Conservation (phyloP, 2,113 vertebrate species). For the Coptodon rendalli region DNA sequence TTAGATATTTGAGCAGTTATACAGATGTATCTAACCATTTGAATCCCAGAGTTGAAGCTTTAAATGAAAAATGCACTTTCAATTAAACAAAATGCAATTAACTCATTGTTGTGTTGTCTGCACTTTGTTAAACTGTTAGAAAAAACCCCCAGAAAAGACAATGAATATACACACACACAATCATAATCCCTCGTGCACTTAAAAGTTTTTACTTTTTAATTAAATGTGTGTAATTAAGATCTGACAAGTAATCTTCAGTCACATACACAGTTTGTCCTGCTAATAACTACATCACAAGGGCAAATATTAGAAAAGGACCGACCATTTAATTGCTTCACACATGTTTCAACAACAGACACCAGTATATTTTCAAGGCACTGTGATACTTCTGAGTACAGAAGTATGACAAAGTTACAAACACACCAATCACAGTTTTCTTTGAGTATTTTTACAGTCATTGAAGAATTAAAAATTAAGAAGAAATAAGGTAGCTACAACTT, state of each 20-base stretch:
- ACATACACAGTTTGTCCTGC: not conserved
- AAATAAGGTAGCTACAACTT: not conserved
- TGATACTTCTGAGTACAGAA: not conserved
- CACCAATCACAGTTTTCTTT: not conserved
- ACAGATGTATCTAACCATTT: not conserved
- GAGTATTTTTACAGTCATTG: not conserved
- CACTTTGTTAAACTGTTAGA: not conserved
- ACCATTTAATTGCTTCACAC: not conserved
- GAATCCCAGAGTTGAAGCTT: not conserved
- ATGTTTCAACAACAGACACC: not conserved
- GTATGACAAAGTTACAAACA: not conserved
- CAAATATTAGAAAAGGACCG: not conserved
- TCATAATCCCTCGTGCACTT: fast-evolving
- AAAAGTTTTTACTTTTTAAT: not conserved
- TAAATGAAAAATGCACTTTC: not conserved
- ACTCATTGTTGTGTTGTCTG: not conserved
- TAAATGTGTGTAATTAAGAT: not conserved
- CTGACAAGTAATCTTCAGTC: not conserved
- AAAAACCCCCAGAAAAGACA: fast-evolving
- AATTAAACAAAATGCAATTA: not conserved
- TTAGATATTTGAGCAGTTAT: not conserved
- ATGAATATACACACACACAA: not conserved
- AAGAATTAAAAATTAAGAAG: not conserved
- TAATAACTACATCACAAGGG: not conserved
- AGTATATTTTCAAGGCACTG: not conserved